Evolutionary conservation across 2,113 vertebrate species (phyloP).

Genomic region (Osmerus mordax): DNA sequence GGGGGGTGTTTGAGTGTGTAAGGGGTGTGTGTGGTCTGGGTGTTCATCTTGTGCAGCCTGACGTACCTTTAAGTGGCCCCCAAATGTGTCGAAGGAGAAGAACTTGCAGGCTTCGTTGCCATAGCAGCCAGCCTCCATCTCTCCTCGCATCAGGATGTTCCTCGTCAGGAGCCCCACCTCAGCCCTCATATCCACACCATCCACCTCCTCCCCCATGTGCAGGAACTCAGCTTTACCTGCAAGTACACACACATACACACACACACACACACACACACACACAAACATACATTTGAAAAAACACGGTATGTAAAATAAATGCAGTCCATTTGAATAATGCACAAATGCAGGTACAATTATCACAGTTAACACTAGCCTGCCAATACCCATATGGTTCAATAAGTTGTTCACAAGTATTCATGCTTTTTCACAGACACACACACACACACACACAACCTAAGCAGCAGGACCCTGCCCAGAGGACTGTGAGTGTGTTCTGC

Average conservation of each 20-base stretch:
- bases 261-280: slow-evolving; percentile 24
- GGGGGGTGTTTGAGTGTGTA: too few relatives aligned
- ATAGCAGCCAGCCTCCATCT: slow-evolving; percentile 84
- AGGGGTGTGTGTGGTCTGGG: background rate
- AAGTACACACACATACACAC: slow-evolving; percentile 6
- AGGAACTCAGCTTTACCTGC: slow-evolving; percentile 83
- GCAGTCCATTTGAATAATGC: background rate
- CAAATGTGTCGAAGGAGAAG: slow-evolving; percentile 94
- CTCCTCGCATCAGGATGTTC: slow-evolving; percentile 82
- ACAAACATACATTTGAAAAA: slow-evolving; percentile 12
- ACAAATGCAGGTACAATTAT: slow-evolving; percentile 23
- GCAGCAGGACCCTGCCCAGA: too few relatives aligned
- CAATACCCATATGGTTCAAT: background rate
- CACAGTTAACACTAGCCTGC: background rate
- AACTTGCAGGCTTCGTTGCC: slow-evolving; percentile 83
- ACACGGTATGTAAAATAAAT: background rate
- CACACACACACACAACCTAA: background rate
- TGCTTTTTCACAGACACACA: slow-evolving; percentile 4
- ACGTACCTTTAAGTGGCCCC: slow-evolving; percentile 94
- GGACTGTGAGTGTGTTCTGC: too few relatives aligned
- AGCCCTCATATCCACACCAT: slow-evolving; percentile 90
- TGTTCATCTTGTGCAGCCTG: background rate
- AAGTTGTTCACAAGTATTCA: too few relatives aligned
- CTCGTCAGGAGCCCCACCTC: slow-evolving; percentile 91
- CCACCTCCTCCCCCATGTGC: slow-evolving; percentile 83